Evolutionary conservation across 2,113 vertebrate genomes (phyloP).

Genomic region (Procavia capensis): DNA sequence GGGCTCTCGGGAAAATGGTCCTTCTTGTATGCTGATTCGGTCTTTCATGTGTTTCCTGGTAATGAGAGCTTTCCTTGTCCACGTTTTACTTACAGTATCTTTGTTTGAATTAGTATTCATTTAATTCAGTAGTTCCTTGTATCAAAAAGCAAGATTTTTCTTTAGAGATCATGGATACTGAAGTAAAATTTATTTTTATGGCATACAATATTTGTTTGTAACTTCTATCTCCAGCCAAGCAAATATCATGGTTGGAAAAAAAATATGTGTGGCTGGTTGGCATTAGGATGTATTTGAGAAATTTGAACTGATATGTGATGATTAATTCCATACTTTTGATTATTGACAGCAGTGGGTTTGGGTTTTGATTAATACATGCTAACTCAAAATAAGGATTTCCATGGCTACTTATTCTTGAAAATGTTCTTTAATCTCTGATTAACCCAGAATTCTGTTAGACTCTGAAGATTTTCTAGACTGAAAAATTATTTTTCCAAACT

Average conservation of each 20-base stretch:
- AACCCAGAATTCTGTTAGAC: not conserved
- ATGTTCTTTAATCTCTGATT: not conserved
- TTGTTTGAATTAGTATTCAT: conserved; percentile 31
- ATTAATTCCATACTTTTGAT: conserved; percentile 18
- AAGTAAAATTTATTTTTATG: not conserved
- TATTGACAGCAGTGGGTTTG: too few relatives aligned
- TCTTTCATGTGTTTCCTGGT: not conserved
- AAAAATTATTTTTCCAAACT: not conserved
- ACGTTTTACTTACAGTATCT: not conserved
- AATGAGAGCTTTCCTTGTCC: not conserved
- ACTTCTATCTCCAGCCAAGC: not conserved
- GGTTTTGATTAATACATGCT: conserved; percentile 32
- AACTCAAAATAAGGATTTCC: conserved; percentile 13
- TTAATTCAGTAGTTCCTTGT: conserved; percentile 49
- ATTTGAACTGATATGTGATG: not conserved
- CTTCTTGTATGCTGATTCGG: conserved; percentile 81
- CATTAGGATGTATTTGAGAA: not conserved
- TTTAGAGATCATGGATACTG: not conserved
- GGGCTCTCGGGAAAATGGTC: conserved; percentile 91
- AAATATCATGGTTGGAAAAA: not conserved
- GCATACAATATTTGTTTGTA: not conserved
- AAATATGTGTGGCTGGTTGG: not conserved
- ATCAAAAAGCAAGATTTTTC: conserved; percentile 2
- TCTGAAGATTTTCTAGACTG: not conserved
- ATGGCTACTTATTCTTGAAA: not conserved